Conservation (phyloP, 1,140 invertebrate genomes). For the Micrasema minimum region DNA sequence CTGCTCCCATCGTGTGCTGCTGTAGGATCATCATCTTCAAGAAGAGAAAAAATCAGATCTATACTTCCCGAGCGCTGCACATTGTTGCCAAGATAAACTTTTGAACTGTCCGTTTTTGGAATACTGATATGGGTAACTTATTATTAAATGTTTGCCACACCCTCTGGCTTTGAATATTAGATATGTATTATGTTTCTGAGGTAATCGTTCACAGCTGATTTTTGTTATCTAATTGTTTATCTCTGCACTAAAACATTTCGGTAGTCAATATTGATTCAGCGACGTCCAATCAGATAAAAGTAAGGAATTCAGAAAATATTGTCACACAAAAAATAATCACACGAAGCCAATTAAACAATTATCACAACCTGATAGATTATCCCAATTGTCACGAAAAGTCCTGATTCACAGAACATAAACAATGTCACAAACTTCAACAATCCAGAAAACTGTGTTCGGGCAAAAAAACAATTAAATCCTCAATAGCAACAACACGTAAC, state of each 20-base stretch:
- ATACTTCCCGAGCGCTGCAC: background rate
- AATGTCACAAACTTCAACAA: constrained; percentile 10
- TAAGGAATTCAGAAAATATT: background rate
- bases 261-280: constrained; percentile 38
- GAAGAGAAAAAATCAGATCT: background rate
- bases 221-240: constrained; percentile 13
- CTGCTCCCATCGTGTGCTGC: constrained; percentile 40
- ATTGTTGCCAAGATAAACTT: background rate
- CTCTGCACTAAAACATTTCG: constrained; percentile 36
- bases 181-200: background rate
- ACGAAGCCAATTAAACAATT: background rate
- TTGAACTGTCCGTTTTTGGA: background rate
- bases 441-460: background rate
- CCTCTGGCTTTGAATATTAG: background rate
- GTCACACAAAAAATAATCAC: constrained; percentile 5
- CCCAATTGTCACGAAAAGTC: constrained; percentile 21
- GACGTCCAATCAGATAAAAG: constrained; percentile 3
- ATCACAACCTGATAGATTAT: constrained; percentile 34
- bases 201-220: background rate
- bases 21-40: constrained; percentile 48
- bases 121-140: constrained; percentile 28
- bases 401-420: constrained; percentile 18
- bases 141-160: constrained; percentile 3
- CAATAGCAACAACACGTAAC: constrained; percentile 16
- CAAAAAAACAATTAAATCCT: background rate